Base-by-base conservation (phyloP, 2,888 invertebrate genomes). In the Euproctis similis region DNA sequence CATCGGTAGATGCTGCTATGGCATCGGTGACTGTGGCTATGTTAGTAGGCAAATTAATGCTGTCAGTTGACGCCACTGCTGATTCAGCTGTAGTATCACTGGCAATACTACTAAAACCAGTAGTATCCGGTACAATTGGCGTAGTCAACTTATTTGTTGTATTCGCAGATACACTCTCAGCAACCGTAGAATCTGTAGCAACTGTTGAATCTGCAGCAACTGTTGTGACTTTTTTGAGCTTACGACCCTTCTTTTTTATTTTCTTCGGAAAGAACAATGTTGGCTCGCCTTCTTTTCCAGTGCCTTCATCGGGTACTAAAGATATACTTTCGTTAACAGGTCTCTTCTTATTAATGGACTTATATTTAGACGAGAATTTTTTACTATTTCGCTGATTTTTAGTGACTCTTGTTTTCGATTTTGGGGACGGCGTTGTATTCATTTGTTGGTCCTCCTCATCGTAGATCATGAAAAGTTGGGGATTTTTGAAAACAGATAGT, bases 401-500 rank as follows among this genome's bases (percentile, higher is more conserved):
- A 10, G 5, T 12, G 5, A 23, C 19, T 23, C 13, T 27, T 1
- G 9, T 6, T 12, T 12, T 12, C 13, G 8, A 8, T n/a, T 26
- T 22, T 7, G 13, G 10, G 1, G 8, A 13, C n/a, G 24, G 29
- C 9, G 24, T 37, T 13, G 48, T 49, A 1, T 41, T 40, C 2
- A 42, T 36, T 24, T 59, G 56, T 1, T 60, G 59, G n/a, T 27
- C 46, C 0, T 65, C 65, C n/a, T 75, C 65, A 24, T 65, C 63
- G 19, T 67, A 59, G 9, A 69, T 33, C 33, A 69, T 56, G 31
- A 67, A 81, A 1, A 71, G 36, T 12, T 64, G 54, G 6, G 81
- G 80, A 27, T 76, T 73, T 40, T 64, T 71, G 30, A 82, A 82
- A 1, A 78, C 73, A 0, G 81, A 80, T 1, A 75, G 42, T 36